Conservation (phyloP, 2,797 vertebrate species). For the Botia almorhae region DNA sequence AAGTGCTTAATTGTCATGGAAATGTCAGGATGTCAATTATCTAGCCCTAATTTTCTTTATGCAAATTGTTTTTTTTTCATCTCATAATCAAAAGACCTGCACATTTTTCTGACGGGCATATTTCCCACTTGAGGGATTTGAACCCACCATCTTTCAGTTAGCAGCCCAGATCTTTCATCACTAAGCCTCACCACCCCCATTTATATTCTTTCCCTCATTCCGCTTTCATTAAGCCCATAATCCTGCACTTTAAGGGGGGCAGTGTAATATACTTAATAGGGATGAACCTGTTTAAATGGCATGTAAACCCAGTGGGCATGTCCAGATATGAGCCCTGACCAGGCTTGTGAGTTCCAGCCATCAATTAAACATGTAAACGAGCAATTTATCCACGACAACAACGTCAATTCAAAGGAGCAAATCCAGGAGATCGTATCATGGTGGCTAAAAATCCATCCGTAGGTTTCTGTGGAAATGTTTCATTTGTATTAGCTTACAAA, state of each 20-base stretch:
- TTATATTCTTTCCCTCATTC: conserved; percentile 6
- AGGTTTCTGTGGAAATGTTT: neutral
- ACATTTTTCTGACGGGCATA: neutral
- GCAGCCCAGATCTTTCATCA: neutral
- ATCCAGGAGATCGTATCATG: neutral
- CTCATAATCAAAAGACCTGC: no score
- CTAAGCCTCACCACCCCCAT: neutral
- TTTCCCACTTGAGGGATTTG: neutral
- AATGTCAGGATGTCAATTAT: neutral
- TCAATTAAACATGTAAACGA: conserved; percentile 31
- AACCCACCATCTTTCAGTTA: neutral
- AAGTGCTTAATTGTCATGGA: neutral
- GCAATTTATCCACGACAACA: conserved; percentile 7
- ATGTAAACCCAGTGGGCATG: conserved; percentile 11
- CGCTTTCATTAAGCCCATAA: conserved; percentile 38
- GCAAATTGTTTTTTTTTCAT: neutral
- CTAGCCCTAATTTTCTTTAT: neutral
- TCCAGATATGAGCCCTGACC: conserved; percentile 26
- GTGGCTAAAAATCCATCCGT: conserved; percentile 1
- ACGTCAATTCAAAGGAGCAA: neutral
- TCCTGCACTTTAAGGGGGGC: conserved; percentile 32
- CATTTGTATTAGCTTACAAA: neutral
- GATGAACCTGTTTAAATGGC: conserved; percentile 22
- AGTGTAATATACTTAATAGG: conserved; percentile 10
- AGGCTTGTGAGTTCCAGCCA: conserved; percentile 12